These are phyloP conservation scores for Acrobasis consociella DNA, from an alignment of 2,888 invertebrate genomes.

Conservation along the genomic window DNA sequence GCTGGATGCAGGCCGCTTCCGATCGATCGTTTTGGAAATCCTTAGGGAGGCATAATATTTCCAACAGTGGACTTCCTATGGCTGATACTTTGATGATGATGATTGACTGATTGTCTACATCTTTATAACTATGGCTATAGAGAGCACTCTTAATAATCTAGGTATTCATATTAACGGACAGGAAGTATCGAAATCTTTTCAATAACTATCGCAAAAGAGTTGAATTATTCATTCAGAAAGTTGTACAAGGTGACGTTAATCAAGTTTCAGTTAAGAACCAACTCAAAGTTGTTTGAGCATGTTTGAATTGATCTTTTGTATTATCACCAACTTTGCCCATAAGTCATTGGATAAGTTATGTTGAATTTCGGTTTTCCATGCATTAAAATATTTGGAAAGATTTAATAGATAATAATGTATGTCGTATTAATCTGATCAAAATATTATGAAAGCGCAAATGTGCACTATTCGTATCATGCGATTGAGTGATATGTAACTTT, in stretches of 20 bases:
- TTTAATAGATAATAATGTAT: too few species aligned
- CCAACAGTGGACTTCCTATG: too few species aligned
- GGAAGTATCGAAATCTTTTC: slow-evolving; percentile 40
- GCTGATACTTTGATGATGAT: too few species aligned
- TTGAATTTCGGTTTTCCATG: slow-evolving; percentile 33
- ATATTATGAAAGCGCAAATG: too few species aligned
- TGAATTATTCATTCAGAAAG: slow-evolving; percentile 51
- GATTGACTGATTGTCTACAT: too few species aligned
- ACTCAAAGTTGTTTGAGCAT: slow-evolving; percentile 44
- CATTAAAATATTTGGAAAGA: not conserved
- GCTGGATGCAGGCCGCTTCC: too few species aligned
- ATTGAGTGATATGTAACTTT: too few species aligned
- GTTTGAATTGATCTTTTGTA: slow-evolving; percentile 41
- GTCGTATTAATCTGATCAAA: too few species aligned
- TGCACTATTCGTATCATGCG: too few species aligned
- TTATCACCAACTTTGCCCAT: slow-evolving; percentile 49
- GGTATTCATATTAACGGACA: slow-evolving; percentile 32
- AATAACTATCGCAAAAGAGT: slow-evolving; percentile 43
- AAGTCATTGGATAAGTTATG: slow-evolving; percentile 50
- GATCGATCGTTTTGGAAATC: too few species aligned
- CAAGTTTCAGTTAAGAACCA: slow-evolving; percentile 43
- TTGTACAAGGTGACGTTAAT: slow-evolving; percentile 51
- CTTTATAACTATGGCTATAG: too few species aligned
- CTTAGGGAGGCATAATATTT: too few species aligned
- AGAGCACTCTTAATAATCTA: not conserved